Evolutionary conservation across 2,113 vertebrate genomes (phyloP).

Genomic region (Aramus guarauna): DNA sequence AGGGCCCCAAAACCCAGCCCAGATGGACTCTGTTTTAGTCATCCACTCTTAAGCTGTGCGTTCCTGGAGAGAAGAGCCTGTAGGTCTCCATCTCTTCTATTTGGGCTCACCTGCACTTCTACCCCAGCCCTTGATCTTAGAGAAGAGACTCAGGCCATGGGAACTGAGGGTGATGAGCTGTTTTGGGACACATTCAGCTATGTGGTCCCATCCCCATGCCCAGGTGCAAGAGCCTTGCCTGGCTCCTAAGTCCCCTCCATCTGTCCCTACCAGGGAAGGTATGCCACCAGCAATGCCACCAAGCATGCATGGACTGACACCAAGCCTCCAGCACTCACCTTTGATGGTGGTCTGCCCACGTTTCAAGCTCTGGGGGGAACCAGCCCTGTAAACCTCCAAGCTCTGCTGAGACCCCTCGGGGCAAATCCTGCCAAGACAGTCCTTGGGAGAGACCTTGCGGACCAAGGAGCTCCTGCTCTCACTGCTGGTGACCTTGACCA

Average conservation of each 20-base stretch:
- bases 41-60: not conserved
- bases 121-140: not conserved
- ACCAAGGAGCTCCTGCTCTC: conserved; percentile 50
- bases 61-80: not conserved
- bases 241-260: not conserved
- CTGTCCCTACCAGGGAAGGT: not conserved
- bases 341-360: conserved; percentile 88
- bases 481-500: not conserved
- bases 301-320: not conserved
- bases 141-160: not conserved
- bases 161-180: not conserved
- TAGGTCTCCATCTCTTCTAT: not conserved
- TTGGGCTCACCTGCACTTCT: not conserved
- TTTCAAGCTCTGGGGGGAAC: conserved; percentile 63
- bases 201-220: too few relatives aligned
- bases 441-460: conserved; percentile 43
- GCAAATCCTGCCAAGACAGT: conserved; percentile 18
- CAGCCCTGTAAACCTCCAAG: not conserved
- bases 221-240: too few relatives aligned
- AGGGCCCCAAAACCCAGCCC: not conserved
- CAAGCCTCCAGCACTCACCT: conserved; percentile 69
- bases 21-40: not conserved
- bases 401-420: conserved; percentile 17
- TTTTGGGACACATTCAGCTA: not conserved
- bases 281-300: not conserved